Base-by-base conservation (phyloP, 2,797 vertebrate genomes). In the Chrosomus eos region DNA sequence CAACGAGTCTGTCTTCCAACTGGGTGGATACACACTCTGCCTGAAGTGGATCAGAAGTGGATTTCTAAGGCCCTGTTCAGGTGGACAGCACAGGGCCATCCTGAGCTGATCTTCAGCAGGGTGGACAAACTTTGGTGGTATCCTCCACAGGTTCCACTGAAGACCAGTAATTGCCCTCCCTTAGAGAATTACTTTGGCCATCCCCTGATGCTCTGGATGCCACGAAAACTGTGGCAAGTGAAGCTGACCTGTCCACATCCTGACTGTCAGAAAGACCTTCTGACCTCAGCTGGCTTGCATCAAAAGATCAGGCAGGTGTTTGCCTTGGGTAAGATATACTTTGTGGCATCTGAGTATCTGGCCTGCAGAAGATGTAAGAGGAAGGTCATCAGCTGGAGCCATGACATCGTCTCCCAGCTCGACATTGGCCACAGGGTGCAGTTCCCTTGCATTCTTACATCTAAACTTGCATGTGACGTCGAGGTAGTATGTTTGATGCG, bases 381-480 rank as follows among this genome's bases (percentile, higher is more conserved):
- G 16, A 68, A 75, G 38, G 84, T 88, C 68, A 86, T 83, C 74
- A 86, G 87, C 75, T 88, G 87, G 84, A 83, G 66, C 68, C n/a
- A 74, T 23, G 62, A 21, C 13, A 75, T 85, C 16, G 5, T 83
- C 31, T 43, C 31, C 4, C 80, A 81, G 40, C 70, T 88, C 1
- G 45, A 83, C 58, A 68, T 80, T 38, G 68, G 53, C 26, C 75
- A 82, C n/a, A 36, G 14, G n/a, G 4, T 75, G 21, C 83, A 81
- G n/a, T 85, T 87, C 14, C 83, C 73, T 21, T 76, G 70, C 19
- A 31, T 43, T 43, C 40, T 43, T 43, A 43, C 40, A 43, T 43
- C 43, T 14, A 45, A 45, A 45, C 43, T 45, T 45, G 43, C 43
- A 45, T 45, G 43, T 45, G 43, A 45, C 13, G 10, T 45, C 3